Percentiles rank a stretch among this genome's conserved stretches.
These are phyloP conservation scores for Pocillopora damicornis DNA, from an alignment of 64 coral and sea anemone genomes.

Conservation along the genomic window DNA sequence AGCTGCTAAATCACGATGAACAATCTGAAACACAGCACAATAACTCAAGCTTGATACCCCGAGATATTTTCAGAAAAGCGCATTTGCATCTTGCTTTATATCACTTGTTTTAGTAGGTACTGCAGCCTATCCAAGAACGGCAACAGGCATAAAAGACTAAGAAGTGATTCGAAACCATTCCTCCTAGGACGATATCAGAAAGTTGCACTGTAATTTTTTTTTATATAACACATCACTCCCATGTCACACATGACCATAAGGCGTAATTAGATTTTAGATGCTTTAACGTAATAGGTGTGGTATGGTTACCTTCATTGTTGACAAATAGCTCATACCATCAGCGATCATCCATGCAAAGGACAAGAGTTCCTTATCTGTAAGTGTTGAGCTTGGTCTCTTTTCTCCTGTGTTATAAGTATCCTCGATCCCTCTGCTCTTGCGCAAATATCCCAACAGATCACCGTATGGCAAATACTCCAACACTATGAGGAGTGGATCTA, in stretches of 20 bases:
- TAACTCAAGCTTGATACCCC: not conserved
- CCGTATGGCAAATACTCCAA: conserved; percentile 71
- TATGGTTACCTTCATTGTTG: conserved; percentile 52
- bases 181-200: not conserved
- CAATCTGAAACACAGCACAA: conserved; percentile 25
- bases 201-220: too few relatives aligned
- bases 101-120: too few relatives aligned
- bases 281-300: too few relatives aligned
- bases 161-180: too few relatives aligned
- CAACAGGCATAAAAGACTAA: too few relatives aligned
- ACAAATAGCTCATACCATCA: conserved; percentile 70
- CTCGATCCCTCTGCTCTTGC: conserved; percentile 52
- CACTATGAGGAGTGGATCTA: conserved; percentile 60
- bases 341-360: conserved; percentile 80
- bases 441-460: conserved; percentile 66
- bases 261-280: too few relatives aligned
- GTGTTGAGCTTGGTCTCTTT: conserved; percentile 30
- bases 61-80: too few relatives aligned
- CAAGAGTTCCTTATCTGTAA: conserved; percentile 61
- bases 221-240: not conserved
- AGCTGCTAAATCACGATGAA: conserved; percentile 45
- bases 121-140: too few relatives aligned
- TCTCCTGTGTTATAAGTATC: conserved; percentile 69
- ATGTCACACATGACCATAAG: too few relatives aligned
- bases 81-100: too few relatives aligned